Percentiles rank a stretch among this genome's conserved stretches.
Evolutionary conservation across 2,797 vertebrate species (phyloP).

Genomic region (Australoheros facetus): DNA sequence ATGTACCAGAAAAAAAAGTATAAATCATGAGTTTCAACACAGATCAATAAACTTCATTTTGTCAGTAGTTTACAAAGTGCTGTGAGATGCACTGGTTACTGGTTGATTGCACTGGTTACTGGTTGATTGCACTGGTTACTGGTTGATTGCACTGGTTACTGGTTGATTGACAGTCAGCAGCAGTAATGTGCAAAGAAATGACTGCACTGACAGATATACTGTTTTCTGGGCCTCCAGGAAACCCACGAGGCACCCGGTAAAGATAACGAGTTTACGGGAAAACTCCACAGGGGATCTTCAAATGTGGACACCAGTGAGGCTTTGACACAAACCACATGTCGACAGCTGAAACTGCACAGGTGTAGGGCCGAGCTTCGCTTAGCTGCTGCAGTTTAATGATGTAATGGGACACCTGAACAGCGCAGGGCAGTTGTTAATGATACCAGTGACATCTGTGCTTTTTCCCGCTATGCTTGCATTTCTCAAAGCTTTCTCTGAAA

Average conservation of each 20-base stretch:
- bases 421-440: neutral
- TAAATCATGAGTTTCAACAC: neutral
- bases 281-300: neutral
- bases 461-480: neutral
- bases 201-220: fast-evolving
- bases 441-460: neutral
- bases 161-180: neutral
- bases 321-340: fast-evolving
- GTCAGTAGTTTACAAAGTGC: neutral
- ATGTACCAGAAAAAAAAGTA: neutral
- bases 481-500: neutral
- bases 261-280: neutral
- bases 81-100: too few relatives aligned
- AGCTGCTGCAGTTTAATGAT: neutral
- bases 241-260: neutral
- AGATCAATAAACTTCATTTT: neutral
- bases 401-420: neutral
- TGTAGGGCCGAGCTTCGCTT: neutral
- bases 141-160: too few relatives aligned
- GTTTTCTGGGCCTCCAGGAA: neutral
- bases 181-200: neutral
- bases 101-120: too few relatives aligned
- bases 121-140: too few relatives aligned
- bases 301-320: neutral
- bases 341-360: neutral